phyloP scores from a whole-genome alignment of 2,113 vertebrate species.

The Chaetodon auriga region DNA sequence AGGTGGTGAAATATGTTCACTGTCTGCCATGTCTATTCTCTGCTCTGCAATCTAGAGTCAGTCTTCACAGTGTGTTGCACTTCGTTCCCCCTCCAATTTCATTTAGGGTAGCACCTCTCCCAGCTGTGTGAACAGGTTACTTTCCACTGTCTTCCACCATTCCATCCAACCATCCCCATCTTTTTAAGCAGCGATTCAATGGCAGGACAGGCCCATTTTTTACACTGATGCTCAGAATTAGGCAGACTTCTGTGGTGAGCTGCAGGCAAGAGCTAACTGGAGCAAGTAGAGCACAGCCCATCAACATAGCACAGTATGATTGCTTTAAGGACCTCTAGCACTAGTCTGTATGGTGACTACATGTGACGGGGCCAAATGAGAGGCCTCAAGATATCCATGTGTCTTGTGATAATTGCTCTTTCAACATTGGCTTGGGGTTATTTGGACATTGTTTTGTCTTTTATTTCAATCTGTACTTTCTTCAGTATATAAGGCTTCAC shows the following conservation, averaged over 20 bases:
- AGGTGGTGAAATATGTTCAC: slow-evolving; percentile 14
- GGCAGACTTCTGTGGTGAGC: slow-evolving; percentile 48
- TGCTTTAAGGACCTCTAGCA: slow-evolving; percentile 55
- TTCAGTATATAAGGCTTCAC: not conserved
- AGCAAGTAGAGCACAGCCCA: slow-evolving; percentile 44
- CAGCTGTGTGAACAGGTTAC: slow-evolving; percentile 23
- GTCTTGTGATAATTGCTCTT: slow-evolving; percentile 11
- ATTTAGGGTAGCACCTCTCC: slow-evolving; percentile 28
- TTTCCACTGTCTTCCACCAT: slow-evolving; percentile 9
- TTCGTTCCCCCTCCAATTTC: slow-evolving; percentile 21
- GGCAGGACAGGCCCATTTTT: slow-evolving; percentile 2
- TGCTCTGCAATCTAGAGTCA: slow-evolving; percentile 41
- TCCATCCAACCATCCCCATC: slow-evolving; percentile 27
- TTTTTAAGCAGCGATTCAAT: slow-evolving; percentile 8
- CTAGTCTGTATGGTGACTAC: slow-evolving; percentile 28
- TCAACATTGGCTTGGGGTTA: not conserved
- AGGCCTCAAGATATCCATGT: slow-evolving; percentile 31
- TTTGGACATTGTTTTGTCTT: not conserved
- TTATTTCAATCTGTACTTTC: slow-evolving; percentile 4
- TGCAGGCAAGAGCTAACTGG: slow-evolving; percentile 55
- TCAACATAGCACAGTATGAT: slow-evolving; percentile 59
- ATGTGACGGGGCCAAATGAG: slow-evolving; percentile 44
- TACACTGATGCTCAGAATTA: slow-evolving; percentile 65
- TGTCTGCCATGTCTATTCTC: slow-evolving; percentile 14
- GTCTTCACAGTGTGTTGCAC: slow-evolving; percentile 31